Base-by-base conservation (phyloP, 2,888 invertebrate species). In the Hyposoter didymator region DNA sequence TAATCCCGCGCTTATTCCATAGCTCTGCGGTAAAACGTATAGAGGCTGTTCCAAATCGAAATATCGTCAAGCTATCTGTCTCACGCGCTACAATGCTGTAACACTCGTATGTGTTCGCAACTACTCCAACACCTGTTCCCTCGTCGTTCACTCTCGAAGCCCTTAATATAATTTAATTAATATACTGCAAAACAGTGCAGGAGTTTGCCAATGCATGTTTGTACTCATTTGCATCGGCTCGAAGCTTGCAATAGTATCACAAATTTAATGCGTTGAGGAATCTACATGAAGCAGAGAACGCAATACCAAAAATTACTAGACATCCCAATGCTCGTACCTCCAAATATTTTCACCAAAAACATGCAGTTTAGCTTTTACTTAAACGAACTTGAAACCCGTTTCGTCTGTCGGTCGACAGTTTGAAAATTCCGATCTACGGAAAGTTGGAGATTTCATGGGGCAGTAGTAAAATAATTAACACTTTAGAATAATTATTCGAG, bases 161-260 rank as follows among this genome's bases (percentile, higher is more conserved):
- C 72, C 86, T 84, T 80, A 67, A 66, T 59, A 67, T 78, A 80
- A 89, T 88, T 89, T 79, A 84, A 90, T 90, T 88, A 87, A 88
- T 79, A 87, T 74, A 84, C 84, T 86, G 88, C 86, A 87, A 89
- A 90, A 90, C 86, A 85, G 78, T 64, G 32, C n/a, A 62, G 52
- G 75, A 67, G 72, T 64, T 81, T 59, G 35, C 49, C 78, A 32
- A 69, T 82, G 83, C 76, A 87, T 84, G 47, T 73, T 84, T 84
- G 74, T 76, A 79, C 87, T 82, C 87, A 86, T 89, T 89, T 87
- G 84, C 85, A 86, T 86, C 52, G 14, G 52, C 62, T 32, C 35
- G 35, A n/a, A 45, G 62, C 49, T 45, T 45, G 4, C n/a, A 17
- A 74, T 45, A 10, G 8, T 35, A 62, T 62, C 59, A 55, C 43